Percentiles rank a stretch among this genome's conserved stretches.
phyloP scores from a whole-genome alignment of 1,140 invertebrate genomes.

The Drosophila ironensis region DNA sequence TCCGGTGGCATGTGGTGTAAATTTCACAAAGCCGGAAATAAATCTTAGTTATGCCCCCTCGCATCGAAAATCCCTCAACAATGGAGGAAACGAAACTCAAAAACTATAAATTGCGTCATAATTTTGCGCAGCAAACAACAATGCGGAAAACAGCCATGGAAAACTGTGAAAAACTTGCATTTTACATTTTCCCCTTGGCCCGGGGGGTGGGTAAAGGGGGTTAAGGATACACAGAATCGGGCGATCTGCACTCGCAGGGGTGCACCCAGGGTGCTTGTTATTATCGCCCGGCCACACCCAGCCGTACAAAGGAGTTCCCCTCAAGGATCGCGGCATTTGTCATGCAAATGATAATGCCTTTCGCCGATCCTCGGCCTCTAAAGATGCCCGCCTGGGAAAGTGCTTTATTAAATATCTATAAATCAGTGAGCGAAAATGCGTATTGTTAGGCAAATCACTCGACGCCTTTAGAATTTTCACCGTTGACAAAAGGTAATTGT shows the following conservation, averaged over 20 bases:
- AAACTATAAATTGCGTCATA: constrained; percentile 80
- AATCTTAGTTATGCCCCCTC: constrained; percentile 70
- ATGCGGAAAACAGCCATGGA: constrained; percentile 8
- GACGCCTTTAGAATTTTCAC: constrained; percentile 19
- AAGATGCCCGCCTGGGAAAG: constrained; percentile 48
- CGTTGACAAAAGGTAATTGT: constrained; percentile 63
- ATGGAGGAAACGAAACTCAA: constrained; percentile 38
- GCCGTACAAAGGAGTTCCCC: not conserved
- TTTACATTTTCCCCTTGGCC: constrained; percentile 13
- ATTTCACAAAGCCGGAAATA: constrained; percentile 75
- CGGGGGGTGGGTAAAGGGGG: not conserved
- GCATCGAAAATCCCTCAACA: constrained; percentile 22
- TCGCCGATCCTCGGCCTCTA: constrained; percentile 16
- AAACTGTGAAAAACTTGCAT: constrained; percentile 56
- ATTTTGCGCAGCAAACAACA: constrained; percentile 63
- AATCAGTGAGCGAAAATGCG: constrained; percentile 56
- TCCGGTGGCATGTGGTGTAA: constrained; percentile 55
- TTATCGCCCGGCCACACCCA: constrained; percentile 60
- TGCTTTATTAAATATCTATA: constrained; percentile 70
- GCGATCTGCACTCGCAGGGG: constrained; percentile 42
- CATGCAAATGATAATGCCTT: constrained; percentile 45
- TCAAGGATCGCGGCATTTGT: constrained; percentile 14
- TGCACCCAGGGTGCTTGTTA: constrained; percentile 54
- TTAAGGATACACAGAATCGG: constrained; percentile 10
- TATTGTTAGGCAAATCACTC: constrained; percentile 71